phyloP scores from a whole-genome alignment of 1,140 invertebrate genomes.

The Eulimnadia texana region DNA sequence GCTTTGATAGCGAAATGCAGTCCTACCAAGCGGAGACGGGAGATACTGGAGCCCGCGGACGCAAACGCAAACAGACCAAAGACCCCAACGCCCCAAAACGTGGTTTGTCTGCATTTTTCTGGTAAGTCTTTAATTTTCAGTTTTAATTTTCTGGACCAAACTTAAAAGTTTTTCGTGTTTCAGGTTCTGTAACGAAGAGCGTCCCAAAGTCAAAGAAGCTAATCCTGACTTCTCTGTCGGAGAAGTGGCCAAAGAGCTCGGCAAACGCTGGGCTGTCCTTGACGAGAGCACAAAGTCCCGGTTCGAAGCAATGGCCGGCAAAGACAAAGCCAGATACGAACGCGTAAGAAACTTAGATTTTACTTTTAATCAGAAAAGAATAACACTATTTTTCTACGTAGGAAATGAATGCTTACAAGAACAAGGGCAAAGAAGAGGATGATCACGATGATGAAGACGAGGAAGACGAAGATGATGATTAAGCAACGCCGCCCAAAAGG shows the following conservation, averaged over 20 bases:
- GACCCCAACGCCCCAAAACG: conserved; percentile 98
- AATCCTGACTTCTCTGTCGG: conserved; percentile 92
- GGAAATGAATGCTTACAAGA: conserved; percentile 70
- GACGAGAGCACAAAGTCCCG: conserved; percentile 66
- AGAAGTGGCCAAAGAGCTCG: conserved; percentile 95
- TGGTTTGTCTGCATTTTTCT: conserved; percentile 62
- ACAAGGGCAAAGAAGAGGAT: conserved; percentile 42
- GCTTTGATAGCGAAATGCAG: conserved; percentile 93
- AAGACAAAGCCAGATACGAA: conserved; percentile 91
- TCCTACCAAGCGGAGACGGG: conserved; percentile 84
- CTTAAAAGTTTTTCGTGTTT: not conserved
- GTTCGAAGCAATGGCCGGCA: conserved; percentile 81
- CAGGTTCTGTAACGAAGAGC: conserved; percentile 90
- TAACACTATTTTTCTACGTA: conserved; percentile 25
- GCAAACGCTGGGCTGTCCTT: conserved; percentile 82
- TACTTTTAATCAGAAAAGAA: not conserved
- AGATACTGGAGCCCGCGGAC: conserved; percentile 49
- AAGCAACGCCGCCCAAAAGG: too few species aligned
- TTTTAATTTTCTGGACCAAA: too few species aligned
- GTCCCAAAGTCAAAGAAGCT: conserved; percentile 76
- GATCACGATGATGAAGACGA: conserved; percentile 24
- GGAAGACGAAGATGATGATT: conserved; percentile 14
- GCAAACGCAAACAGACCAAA: conserved; percentile 82
- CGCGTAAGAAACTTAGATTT: conserved; percentile 39
- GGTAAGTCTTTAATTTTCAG: not conserved